These are phyloP conservation scores for Tenthredo amoena DNA, from an alignment of 2,888 invertebrate species.

Conservation along the genomic window DNA sequence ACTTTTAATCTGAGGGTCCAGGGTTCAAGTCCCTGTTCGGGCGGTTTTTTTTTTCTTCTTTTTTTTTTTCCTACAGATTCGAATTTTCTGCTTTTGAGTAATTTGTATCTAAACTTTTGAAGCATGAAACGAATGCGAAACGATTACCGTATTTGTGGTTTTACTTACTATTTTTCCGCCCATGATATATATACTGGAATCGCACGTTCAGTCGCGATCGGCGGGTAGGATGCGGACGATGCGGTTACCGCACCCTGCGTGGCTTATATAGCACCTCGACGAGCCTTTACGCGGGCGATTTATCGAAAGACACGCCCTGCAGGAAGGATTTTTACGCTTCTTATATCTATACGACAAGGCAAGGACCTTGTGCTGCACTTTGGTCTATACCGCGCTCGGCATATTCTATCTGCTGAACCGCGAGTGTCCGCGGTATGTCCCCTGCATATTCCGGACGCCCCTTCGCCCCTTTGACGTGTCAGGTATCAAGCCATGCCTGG, in stretches of 20 bases:
- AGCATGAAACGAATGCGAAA: neutral
- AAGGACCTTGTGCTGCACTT: conserved; percentile 14
- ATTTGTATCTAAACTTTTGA: neutral
- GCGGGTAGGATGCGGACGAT: conserved; percentile 9
- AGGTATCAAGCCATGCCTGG: neutral
- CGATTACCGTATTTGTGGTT: neutral
- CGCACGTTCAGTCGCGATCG: neutral
- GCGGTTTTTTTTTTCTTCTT: conserved; percentile 66
- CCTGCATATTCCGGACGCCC: neutral
- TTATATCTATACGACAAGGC: neutral
- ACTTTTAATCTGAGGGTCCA: conserved; percentile 73
- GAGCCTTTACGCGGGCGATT: conserved; percentile 16
- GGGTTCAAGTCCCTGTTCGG: conserved; percentile 74
- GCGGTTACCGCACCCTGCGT: conserved; percentile 30
- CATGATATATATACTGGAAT: neutral
- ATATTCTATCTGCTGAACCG: neutral
- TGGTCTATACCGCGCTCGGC: conserved; percentile 7
- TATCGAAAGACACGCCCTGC: conserved; percentile 43
- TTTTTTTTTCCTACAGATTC: neutral
- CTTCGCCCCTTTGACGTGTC: neutral
- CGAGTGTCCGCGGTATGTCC: neutral
- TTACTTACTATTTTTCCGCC: neutral
- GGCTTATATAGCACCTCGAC: conserved; percentile 4
- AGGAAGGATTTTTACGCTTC: neutral
- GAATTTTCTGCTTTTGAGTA: neutral